Evolutionary conservation across 2,888 invertebrate genomes (phyloP).

Genomic region (Idaea straminata): DNA sequence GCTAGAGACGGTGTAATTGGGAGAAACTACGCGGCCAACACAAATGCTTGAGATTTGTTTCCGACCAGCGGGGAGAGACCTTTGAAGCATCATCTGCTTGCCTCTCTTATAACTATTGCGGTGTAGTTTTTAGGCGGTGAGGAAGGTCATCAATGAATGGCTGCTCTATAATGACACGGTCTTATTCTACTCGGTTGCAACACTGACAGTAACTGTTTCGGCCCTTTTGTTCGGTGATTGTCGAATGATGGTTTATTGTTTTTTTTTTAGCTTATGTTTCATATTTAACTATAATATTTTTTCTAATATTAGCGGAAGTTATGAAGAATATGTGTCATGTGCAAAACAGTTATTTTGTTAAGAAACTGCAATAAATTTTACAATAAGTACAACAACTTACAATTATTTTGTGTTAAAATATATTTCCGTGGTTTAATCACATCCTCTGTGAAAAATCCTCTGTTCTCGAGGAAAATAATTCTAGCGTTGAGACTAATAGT

Average conservation of each 20-base stretch:
- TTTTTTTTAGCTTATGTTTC: conserved; percentile 40
- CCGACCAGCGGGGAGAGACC: conserved; percentile 53
- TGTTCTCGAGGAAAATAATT: not conserved
- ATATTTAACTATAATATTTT: conserved; percentile 48
- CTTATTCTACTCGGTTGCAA: conserved; percentile 54
- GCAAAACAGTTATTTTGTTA: not conserved
- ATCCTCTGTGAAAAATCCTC: not conserved
- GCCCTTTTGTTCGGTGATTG: conserved; percentile 69
- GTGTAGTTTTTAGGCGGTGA: conserved; percentile 34
- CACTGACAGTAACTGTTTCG: conserved; percentile 61
- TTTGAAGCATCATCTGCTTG: conserved; percentile 44
- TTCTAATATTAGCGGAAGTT: not conserved
- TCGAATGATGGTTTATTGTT: conserved; percentile 61
- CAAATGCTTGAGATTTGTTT: conserved; percentile 68
- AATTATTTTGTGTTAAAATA: not conserved
- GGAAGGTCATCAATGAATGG: conserved; percentile 50
- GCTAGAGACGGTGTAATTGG: conserved; percentile 77
- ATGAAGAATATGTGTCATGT: not conserved
- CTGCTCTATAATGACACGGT: conserved; percentile 62
- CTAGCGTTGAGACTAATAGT: not conserved
- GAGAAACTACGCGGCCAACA: conserved; percentile 74
- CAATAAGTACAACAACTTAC: not conserved
- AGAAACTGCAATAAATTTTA: not conserved
- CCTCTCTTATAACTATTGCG: conserved; percentile 27
- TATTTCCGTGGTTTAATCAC: not conserved